phyloP scores from a whole-genome alignment of 2,888 invertebrate species.

The Torymus tubicola region DNA sequence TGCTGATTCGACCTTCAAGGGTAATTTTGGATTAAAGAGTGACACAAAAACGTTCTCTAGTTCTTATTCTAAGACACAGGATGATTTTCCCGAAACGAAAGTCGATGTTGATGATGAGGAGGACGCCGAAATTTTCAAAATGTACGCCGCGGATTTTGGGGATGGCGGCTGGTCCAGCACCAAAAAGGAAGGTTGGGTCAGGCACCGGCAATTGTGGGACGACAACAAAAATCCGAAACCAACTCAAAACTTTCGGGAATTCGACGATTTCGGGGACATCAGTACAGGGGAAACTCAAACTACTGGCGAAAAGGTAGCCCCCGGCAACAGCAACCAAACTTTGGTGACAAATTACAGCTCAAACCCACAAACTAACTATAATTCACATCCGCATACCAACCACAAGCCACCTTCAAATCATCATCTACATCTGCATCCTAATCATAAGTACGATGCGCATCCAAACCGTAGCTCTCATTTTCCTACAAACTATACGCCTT shows the following conservation, averaged over 20 bases:
- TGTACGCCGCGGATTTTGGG: slow-evolving; percentile 42
- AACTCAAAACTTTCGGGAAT: slow-evolving; percentile 16
- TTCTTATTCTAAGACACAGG: slow-evolving; percentile 50
- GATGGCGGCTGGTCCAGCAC: slow-evolving; percentile 48
- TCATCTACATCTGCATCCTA: too few species aligned
- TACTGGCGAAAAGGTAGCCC: too few species aligned
- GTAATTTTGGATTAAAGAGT: slow-evolving; percentile 57
- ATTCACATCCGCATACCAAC: too few species aligned
- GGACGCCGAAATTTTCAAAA: slow-evolving; percentile 50
- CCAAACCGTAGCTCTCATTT: too few species aligned
- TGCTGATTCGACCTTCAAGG: slow-evolving; percentile 15
- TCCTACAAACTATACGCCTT: too few species aligned
- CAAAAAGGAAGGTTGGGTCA: slow-evolving; percentile 51
- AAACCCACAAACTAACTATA: too few species aligned
- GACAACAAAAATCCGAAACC: slow-evolving; percentile 27
- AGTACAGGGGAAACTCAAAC: background rate
- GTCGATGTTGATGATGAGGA: slow-evolving; percentile 52
- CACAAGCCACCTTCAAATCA: too few species aligned
- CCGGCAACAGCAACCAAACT: too few species aligned
- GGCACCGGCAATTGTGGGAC: slow-evolving; percentile 56
- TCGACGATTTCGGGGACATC: slow-evolving; percentile 21
- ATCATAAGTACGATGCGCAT: too few species aligned
- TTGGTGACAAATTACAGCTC: too few species aligned
- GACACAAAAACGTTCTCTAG: slow-evolving; percentile 48
- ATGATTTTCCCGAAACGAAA: slow-evolving; percentile 19